A percentile compares a stretch with the other conserved stretches of the same genome.
These are phyloP conservation scores for Erythrocercus mccallii DNA, from an alignment of 2,113 vertebrate genomes.

Conservation along the genomic window DNA sequence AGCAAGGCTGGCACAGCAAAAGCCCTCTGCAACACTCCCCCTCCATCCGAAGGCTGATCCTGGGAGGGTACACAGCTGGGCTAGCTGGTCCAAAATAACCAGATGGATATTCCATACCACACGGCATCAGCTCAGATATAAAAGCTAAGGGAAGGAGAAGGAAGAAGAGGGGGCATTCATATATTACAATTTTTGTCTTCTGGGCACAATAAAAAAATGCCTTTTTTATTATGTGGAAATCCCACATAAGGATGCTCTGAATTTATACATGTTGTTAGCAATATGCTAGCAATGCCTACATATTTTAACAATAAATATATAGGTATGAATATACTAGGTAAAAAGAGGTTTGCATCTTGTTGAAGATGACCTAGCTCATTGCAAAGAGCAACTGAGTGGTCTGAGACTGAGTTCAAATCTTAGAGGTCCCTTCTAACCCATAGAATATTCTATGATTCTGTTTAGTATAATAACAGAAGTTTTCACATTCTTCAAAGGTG, in stretches of 20 bases:
- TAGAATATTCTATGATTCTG: background rate
- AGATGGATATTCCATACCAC: too few species aligned
- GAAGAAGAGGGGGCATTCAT: background rate
- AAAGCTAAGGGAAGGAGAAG: background rate
- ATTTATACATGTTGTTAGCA: background rate
- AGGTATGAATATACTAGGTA: background rate
- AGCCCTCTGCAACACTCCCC: background rate
- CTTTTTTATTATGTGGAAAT: background rate
- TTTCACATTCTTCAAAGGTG: background rate
- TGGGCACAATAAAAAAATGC: background rate
- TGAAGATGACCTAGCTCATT: background rate
- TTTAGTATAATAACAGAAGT: background rate
- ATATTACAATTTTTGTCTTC: background rate
- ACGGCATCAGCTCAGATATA: background rate
- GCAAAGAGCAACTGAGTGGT: background rate
- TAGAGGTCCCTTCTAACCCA: background rate
- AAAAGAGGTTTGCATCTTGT: background rate
- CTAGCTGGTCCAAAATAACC: background rate
- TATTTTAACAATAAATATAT: background rate
- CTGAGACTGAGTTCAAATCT: background rate
- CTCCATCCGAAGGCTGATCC: background rate
- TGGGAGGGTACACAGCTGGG: background rate
- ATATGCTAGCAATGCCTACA: background rate
- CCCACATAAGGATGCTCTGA: background rate
- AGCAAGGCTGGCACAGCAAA: background rate